Evolutionary conservation across 2,888 invertebrate species (phyloP).

Genomic region (Hybos culiciformis): DNA sequence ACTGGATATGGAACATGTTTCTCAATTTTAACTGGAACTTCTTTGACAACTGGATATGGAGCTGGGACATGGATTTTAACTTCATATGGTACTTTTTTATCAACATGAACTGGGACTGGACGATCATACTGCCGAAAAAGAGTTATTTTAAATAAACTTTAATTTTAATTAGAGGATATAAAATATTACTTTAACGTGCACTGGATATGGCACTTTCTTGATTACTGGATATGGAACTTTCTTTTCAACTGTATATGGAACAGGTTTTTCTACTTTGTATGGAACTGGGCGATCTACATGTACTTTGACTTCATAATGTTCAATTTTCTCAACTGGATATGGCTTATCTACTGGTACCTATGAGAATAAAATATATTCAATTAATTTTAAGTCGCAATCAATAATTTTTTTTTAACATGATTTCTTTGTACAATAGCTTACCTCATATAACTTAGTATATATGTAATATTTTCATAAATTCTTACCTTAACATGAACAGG

Average conservation of each 20-base stretch:
- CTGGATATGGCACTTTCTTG: conserved; percentile 52
- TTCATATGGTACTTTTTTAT: conserved; percentile 61
- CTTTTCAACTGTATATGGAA: conserved; percentile 49
- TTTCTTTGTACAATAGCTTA: no score
- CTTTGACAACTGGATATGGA: conserved; percentile 54
- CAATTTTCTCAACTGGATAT: conserved; percentile 57
- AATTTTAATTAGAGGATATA: no score
- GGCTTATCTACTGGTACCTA: conserved; percentile 30
- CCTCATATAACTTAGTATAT: no score
- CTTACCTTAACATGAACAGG: conserved; percentile 53
- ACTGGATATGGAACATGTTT: conserved; percentile 58
- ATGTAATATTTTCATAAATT: no score
- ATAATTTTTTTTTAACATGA: no score
- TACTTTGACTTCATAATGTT: conserved; percentile 58
- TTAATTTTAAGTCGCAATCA: no score
- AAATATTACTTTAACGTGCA: conserved; percentile 45
- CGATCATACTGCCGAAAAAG: no score
- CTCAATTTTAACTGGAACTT: conserved; percentile 50
- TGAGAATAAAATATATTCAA: no score
- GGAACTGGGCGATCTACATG: conserved; percentile 56
- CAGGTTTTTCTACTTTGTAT: conserved; percentile 44
- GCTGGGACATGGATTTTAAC: conserved; percentile 55
- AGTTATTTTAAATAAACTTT: no score
- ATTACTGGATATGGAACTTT: conserved; percentile 46
- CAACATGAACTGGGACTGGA: conserved; percentile 52